phyloP scores from a whole-genome alignment of 1,140 invertebrate species.

The Drosophila lacertosa region DNA sequence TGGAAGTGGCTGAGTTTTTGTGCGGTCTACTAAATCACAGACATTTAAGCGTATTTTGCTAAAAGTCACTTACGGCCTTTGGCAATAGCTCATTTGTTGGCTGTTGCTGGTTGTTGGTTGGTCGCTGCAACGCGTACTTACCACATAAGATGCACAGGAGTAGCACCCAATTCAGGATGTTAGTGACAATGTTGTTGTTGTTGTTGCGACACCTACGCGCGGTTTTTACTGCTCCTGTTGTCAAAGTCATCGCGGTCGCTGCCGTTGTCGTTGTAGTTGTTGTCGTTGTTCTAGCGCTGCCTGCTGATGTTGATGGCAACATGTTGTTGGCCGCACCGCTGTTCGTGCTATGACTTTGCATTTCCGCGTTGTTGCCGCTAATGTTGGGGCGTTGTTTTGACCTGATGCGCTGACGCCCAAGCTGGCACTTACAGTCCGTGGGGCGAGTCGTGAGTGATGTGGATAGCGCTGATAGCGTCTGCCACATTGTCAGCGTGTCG shows the following conservation, averaged over 20 bases:
- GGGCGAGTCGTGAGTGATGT: constrained; percentile 60
- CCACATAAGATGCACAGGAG: constrained; percentile 66
- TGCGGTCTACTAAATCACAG: constrained; percentile 70
- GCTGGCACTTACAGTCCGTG: constrained; percentile 41
- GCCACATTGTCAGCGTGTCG: constrained; percentile 69
- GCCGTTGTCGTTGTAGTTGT: not conserved
- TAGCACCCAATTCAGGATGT: constrained; percentile 39
- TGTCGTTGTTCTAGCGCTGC: constrained; percentile 24
- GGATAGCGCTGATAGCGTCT: constrained; percentile 68
- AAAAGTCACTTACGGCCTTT: constrained; percentile 71
- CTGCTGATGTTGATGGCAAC: constrained; percentile 61
- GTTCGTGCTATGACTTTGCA: constrained; percentile 54
- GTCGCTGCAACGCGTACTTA: constrained; percentile 47
- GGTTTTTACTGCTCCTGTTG: constrained; percentile 7
- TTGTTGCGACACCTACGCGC: constrained; percentile 59
- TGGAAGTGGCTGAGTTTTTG: constrained; percentile 18
- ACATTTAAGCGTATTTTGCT: constrained; percentile 77
- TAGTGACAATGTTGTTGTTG: constrained; percentile 31
- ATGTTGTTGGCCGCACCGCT: constrained; percentile 52
- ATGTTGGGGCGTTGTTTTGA: constrained; percentile 37
- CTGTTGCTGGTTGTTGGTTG: constrained; percentile 2
- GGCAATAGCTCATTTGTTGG: constrained; percentile 63
- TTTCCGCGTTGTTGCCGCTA: constrained; percentile 63
- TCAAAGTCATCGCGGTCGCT: constrained; percentile 5
- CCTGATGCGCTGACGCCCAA: constrained; percentile 37